A percentile compares a stretch with the other conserved stretches of the same genome.
These are phyloP conservation scores for Odocoileus hemionus DNA, from an alignment of 2,113 vertebrate species.

Conservation along the genomic window DNA sequence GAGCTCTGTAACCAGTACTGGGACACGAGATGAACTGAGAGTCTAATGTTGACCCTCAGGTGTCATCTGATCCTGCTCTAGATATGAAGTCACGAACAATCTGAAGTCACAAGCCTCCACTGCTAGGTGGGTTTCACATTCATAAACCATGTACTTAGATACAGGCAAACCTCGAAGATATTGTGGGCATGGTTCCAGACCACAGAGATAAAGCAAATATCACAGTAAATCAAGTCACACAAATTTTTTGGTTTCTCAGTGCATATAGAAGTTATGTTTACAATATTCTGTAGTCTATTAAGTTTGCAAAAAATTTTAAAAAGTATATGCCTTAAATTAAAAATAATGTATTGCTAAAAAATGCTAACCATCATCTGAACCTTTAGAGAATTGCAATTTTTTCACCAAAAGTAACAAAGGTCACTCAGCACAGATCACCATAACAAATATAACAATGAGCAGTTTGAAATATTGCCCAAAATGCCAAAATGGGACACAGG, in stretches of 20 bases:
- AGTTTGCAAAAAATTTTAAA: not conserved
- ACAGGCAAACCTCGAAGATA: not conserved
- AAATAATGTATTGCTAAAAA: not conserved
- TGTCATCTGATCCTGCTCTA: not conserved
- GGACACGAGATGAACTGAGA: not conserved
- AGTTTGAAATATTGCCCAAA: not conserved
- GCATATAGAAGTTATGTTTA: not conserved
- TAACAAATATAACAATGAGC: not conserved
- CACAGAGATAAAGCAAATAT: not conserved
- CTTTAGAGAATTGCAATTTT: not conserved
- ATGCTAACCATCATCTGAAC: not conserved
- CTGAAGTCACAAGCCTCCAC: not conserved
- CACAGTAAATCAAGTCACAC: not conserved
- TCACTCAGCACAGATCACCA: not conserved
- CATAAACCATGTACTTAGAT: not conserved
- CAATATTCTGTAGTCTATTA: not conserved
- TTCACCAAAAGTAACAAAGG: not conserved
- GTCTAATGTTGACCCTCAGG: slow-evolving; percentile 26
- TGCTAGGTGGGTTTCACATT: not conserved
- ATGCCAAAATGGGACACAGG: not conserved
- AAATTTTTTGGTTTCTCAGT: not conserved
- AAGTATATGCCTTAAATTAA: not conserved
- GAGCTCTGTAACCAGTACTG: slow-evolving; percentile 25
- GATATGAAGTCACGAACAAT: slow-evolving; percentile 32
- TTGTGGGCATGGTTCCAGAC: not conserved